Evolutionary conservation across 2,888 invertebrate genomes (phyloP).

Genomic region (Lacanobia oleracea): DNA sequence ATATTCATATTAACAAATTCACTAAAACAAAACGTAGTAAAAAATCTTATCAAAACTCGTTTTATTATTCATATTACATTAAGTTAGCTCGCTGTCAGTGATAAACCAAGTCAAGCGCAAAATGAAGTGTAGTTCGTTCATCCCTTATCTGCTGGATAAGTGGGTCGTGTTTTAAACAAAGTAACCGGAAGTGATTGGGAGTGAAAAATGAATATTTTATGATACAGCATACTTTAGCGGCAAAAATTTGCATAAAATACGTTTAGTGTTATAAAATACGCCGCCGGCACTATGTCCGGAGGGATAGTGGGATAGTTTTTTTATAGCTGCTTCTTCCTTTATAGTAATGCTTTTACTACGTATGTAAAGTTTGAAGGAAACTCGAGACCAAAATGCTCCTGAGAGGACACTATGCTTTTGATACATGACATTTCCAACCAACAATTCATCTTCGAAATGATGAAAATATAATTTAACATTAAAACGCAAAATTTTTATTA

Average conservation of each 20-base stretch:
- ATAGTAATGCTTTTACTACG: background rate
- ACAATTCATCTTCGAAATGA: too few species aligned
- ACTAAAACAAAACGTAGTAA: background rate
- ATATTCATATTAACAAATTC: background rate
- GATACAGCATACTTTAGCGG: slow-evolving; percentile 20
- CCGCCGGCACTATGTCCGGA: background rate
- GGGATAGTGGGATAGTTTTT: slow-evolving; percentile 3
- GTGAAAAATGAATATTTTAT: slow-evolving; percentile 51
- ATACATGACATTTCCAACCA: background rate
- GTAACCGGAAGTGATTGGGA: slow-evolving; percentile 47
- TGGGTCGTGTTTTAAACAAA: slow-evolving; percentile 50
- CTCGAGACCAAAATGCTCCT: background rate
- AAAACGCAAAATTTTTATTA: background rate
- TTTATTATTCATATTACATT: slow-evolving; percentile 36
- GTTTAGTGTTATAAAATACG: slow-evolving; percentile 23
- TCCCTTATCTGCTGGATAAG: slow-evolving; percentile 38
- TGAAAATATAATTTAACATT: too few species aligned
- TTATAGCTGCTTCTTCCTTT: slow-evolving; percentile 6
- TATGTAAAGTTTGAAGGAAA: background rate
- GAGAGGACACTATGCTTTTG: background rate
- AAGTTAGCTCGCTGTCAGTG: slow-evolving; percentile 35
- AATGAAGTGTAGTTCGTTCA: slow-evolving; percentile 54
- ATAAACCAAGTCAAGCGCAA: slow-evolving; percentile 55
- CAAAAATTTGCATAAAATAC: slow-evolving; percentile 23
- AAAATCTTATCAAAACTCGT: background rate